Percentiles rank a stretch among this genome's conserved stretches.
These are phyloP conservation scores for Cossypha caffra DNA, from an alignment of 2,797 vertebrate species.

Conservation along the genomic window DNA sequence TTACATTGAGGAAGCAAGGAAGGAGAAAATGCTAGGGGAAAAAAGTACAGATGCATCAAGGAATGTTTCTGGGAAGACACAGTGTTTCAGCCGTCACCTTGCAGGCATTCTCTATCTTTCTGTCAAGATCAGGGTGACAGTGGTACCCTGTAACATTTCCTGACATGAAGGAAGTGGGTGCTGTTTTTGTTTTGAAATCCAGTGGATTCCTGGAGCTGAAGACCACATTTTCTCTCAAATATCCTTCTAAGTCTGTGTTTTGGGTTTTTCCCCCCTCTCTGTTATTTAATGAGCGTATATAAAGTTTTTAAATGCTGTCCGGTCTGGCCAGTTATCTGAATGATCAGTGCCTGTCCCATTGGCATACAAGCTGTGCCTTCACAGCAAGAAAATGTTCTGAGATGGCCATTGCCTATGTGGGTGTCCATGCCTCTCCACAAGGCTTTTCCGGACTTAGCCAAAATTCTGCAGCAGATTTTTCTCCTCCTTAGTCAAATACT, in stretches of 20 bases:
- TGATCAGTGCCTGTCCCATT: not conserved
- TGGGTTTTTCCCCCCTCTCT: rapidly evolving
- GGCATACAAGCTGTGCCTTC: not conserved
- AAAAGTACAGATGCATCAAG: not conserved
- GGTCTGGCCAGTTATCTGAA: not conserved
- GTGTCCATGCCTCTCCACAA: not conserved
- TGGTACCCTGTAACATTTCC: not conserved
- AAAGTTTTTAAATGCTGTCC: not conserved
- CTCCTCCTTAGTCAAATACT: not conserved
- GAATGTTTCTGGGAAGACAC: not conserved
- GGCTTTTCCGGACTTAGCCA: not conserved
- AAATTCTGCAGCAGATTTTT: not conserved
- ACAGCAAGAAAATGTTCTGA: not conserved
- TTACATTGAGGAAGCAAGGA: not conserved
- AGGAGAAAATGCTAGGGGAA: not conserved
- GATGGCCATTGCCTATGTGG: not conserved
- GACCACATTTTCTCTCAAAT: not conserved
- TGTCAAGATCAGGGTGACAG: not conserved
- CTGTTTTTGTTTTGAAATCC: not conserved
- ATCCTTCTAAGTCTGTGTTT: not conserved
- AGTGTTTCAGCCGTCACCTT: not conserved
- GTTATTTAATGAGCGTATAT: not conserved
- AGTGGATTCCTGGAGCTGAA: not conserved
- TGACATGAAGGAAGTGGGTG: not conserved
- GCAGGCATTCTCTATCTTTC: not conserved